Evolutionary conservation across 1,140 invertebrate genomes (phyloP).

Genomic region (Drosophila yakuba): DNA sequence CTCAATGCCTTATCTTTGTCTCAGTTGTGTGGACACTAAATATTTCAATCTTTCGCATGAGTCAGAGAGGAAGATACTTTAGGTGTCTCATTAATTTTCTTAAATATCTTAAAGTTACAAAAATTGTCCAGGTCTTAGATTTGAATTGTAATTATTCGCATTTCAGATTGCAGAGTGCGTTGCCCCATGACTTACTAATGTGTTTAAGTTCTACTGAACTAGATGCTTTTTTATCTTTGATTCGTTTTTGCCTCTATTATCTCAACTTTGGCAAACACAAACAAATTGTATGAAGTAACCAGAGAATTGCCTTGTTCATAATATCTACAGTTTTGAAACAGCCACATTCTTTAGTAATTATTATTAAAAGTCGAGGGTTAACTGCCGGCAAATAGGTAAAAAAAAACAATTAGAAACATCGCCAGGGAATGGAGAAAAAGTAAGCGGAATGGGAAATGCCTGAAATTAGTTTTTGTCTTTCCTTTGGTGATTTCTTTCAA

Average conservation of each 20-base stretch:
- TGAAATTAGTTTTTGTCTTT: slow-evolving; percentile 30
- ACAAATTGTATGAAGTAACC: slow-evolving; percentile 19
- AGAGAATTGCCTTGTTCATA: slow-evolving; percentile 6
- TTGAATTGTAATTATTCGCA: neutral
- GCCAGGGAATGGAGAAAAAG: slow-evolving; percentile 12
- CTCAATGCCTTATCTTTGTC: slow-evolving; percentile 74
- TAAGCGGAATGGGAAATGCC: slow-evolving; percentile 23
- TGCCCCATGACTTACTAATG: neutral
- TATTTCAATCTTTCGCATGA: slow-evolving; percentile 27
- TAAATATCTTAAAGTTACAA: neutral
- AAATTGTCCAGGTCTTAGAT: no score
- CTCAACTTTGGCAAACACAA: slow-evolving; percentile 37
- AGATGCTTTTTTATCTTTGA: slow-evolving; percentile 22
- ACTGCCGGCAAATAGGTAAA: slow-evolving; percentile 31
- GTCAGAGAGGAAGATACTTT: neutral
- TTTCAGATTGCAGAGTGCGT: neutral
- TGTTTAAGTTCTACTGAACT: neutral
- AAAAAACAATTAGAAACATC: slow-evolving; percentile 41
- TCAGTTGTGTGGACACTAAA: slow-evolving; percentile 21
- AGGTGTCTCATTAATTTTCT: neutral
- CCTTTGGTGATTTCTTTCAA: slow-evolving; percentile 25
- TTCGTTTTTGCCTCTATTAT: slow-evolving; percentile 14
- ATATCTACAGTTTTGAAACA: slow-evolving; percentile 39
- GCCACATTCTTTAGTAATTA: slow-evolving; percentile 33
- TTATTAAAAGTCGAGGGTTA: slow-evolving; percentile 40